These are phyloP conservation scores for Zophobas atratus DNA, from an alignment of 1,140 invertebrate genomes.

Conservation along the genomic window DNA sequence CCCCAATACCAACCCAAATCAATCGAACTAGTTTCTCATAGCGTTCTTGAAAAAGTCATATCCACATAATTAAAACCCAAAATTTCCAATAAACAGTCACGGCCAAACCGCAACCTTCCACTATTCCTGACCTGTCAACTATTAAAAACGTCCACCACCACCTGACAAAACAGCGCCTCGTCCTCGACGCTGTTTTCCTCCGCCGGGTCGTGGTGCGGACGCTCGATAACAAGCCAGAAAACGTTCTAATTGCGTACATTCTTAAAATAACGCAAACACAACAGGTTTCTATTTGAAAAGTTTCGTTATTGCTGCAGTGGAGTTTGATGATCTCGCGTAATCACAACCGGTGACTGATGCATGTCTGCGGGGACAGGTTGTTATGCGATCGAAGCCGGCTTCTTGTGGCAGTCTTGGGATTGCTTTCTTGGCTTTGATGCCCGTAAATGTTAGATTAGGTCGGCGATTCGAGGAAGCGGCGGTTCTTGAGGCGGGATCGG, in stretches of 20 bases:
- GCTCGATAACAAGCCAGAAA: background rate
- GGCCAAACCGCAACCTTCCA: conserved; percentile 22
- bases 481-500: background rate
- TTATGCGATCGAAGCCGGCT: conserved; percentile 28
- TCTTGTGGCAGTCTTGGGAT: conserved; percentile 22
- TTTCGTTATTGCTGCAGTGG: background rate
- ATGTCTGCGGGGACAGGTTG: conserved; percentile 17
- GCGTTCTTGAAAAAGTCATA: conserved; percentile 33
- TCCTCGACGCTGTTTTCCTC: background rate
- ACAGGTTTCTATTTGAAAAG: conserved; percentile 22
- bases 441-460: conserved; percentile 31
- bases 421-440: conserved; percentile 13
- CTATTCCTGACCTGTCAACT: background rate
- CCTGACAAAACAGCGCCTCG: background rate
- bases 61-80: conserved; percentile 16
- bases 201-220: background rate
- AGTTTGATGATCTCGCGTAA: conserved; percentile 36
- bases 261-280: conserved; percentile 19
- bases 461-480: background rate
- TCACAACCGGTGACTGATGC: conserved; percentile 29
- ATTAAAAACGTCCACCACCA: background rate
- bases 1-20: conserved; percentile 3
- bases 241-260: conserved; percentile 3
- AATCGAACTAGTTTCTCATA: conserved; percentile 17
- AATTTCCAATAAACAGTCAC: conserved; percentile 35